phyloP scores from a whole-genome alignment of 2,888 invertebrate genomes.

The Busseola fusca region DNA sequence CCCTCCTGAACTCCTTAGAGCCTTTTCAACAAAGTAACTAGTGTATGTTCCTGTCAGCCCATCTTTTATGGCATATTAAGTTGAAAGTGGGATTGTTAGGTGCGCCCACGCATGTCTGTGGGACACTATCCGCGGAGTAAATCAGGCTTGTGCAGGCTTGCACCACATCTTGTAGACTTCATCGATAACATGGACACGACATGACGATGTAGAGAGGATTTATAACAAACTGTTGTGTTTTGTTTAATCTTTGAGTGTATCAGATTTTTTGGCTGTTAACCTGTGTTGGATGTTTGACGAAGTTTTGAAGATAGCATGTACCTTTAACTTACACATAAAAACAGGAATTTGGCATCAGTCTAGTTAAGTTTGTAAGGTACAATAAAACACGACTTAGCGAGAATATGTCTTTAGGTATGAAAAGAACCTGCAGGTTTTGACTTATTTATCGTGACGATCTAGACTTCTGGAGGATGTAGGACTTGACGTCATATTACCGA shows the following conservation, averaged over 20 bases:
- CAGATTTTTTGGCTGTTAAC: conserved; percentile 15
- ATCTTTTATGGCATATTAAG: conserved; percentile 66
- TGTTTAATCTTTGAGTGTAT: conserved; percentile 31
- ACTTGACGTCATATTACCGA: too few species aligned
- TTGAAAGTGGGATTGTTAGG: conserved; percentile 62
- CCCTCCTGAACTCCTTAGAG: conserved; percentile 20
- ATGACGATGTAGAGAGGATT: conserved; percentile 55
- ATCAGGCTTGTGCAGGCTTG: conserved; percentile 77
- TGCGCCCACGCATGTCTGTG: conserved; percentile 66
- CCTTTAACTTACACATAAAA: neutral
- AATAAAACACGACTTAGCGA: neutral
- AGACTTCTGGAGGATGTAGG: too few species aligned
- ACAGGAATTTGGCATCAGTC: neutral
- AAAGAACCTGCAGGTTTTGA: too few species aligned
- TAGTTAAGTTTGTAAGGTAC: neutral
- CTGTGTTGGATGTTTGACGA: neutral
- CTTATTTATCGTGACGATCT: neutral
- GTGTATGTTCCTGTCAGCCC: conserved; percentile 61
- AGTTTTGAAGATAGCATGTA: conserved; percentile 8
- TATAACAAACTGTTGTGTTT: conserved; percentile 34
- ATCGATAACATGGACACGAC: conserved; percentile 72
- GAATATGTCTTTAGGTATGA: neutral
- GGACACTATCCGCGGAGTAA: conserved; percentile 75
- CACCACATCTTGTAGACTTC: conserved; percentile 74
- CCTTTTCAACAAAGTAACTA: conserved; percentile 41